Base-by-base conservation (phyloP, 2,797 vertebrate genomes). In the Caiman crocodilus region DNA sequence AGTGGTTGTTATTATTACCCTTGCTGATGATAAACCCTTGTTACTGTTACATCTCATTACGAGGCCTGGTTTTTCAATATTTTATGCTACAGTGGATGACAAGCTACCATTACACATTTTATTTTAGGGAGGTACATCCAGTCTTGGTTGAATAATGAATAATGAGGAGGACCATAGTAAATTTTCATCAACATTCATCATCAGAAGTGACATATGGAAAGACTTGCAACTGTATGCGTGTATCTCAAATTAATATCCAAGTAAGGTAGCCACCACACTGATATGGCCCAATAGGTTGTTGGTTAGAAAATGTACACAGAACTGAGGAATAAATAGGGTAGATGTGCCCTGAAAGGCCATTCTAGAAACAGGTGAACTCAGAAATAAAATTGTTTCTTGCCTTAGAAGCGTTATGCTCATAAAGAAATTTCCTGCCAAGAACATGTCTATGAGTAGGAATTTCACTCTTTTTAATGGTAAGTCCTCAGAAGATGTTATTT, bases 11-110 rank as follows among this genome's bases (percentile, higher is more conserved):
- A n/a, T 60, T 79, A 67, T 84, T 91, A 76, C 2, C 21, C 28
- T 82, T 91, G 20, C 18, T 85, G 84, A 58, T 7, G 11, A 90
- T 67, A 64, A 94, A 87, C 82, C 77, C 56, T 88, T 89, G 16
- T 79, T 95, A 60, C 1, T 0, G 23, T 88, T 89, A 80, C 13
- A 85, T 88, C 59, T 76, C 30, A 26, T 84, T 88, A 69, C 82
- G 90, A 89, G 3, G 1, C 1, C 1, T 1, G 6, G 67, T 5
- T 0, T 57, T 57, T 80, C 74, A 65, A 83, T 17, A 75, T 69
- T 79, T 89, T 79, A 42, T 61, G 18, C 30, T 89, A 63, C 30
- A 82, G 59, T 42, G 90, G 63, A 55, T 80, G 74, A 87, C 63
- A 89, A 60, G 42, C 25, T 2, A 32, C n/a, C 0, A 0, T 61